A percentile compares a stretch with the other conserved stretches of the same genome.
These are phyloP conservation scores for Siniperca obscura DNA, from an alignment of 2,797 vertebrate genomes.

Conservation along the genomic window DNA sequence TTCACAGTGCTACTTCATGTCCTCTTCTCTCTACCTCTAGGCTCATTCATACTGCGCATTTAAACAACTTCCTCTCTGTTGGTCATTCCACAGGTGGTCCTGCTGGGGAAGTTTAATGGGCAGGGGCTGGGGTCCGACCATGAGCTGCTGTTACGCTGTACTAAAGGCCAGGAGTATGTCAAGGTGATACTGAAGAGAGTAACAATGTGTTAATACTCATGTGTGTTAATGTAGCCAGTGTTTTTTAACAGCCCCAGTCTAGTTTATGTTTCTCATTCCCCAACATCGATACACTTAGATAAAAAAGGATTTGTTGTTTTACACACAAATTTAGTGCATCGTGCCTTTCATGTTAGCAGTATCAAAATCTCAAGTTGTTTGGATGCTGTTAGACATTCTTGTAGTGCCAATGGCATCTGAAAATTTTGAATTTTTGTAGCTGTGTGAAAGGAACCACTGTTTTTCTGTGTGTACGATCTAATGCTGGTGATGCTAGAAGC, in stretches of 20 bases:
- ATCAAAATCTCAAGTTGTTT: background rate
- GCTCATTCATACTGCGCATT: background rate
- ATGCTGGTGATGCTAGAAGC: background rate
- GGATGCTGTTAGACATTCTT: background rate
- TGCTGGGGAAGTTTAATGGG: constrained; percentile 94
- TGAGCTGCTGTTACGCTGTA: constrained; percentile 93
- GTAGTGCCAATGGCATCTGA: background rate
- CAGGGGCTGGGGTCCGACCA: constrained; percentile 91
- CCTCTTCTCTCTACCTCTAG: background rate
- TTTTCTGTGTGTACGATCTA: background rate
- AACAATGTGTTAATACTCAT: background rate
- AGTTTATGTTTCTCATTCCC: background rate
- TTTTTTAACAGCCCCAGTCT: background rate
- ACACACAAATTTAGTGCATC: background rate
- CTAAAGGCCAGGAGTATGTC: constrained; percentile 91
- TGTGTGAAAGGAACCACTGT: constrained; percentile 27
- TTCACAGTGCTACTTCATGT: background rate
- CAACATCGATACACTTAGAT: background rate
- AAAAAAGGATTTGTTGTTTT: constrained; percentile 1
- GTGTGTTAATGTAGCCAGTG: background rate
- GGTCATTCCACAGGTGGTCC: constrained; percentile 87
- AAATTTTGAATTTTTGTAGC: constrained; percentile 5
- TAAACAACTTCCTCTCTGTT: constrained; percentile 25
- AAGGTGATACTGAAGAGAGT: constrained; percentile 81
- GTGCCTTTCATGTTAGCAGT: background rate